Conservation (phyloP, 2,113 vertebrate species). For the Pelecanus crispus region DNA sequence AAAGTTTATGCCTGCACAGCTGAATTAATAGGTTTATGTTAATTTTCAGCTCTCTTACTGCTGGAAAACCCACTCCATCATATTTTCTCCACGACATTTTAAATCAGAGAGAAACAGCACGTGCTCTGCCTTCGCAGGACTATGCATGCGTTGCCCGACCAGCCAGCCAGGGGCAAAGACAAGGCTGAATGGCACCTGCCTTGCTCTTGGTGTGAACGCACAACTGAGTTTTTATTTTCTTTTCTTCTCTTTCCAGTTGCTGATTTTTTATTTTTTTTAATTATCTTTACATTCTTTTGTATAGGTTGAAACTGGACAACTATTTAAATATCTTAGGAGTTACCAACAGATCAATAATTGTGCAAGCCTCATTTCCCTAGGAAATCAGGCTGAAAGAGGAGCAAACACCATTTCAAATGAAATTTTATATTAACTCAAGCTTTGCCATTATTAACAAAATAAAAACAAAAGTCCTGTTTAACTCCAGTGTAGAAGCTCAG, state of each 20-base stretch:
- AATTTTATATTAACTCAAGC: neutral
- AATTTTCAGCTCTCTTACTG: neutral
- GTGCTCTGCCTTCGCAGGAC: neutral
- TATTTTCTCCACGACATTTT: neutral
- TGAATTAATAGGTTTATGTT: neutral
- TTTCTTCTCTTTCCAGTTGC: neutral
- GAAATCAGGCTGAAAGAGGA: neutral
- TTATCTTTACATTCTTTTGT: neutral
- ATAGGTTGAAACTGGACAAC: neutral
- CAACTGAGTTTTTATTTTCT: neutral
- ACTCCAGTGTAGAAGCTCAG: neutral
- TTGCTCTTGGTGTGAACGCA: neutral
- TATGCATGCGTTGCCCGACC: accelerated
- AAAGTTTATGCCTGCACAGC: neutral
- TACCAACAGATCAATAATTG: neutral
- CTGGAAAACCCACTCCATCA: neutral
- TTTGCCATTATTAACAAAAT: neutral
- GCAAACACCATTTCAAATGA: neutral
- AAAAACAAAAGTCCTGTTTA: neutral
- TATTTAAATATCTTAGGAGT: neutral
- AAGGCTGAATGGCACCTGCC: neutral
- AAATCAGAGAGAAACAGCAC: neutral
- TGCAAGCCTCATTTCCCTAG: neutral
- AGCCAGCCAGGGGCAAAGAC: neutral
- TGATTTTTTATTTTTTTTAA: neutral